Evolutionary conservation across 1,140 invertebrate genomes (phyloP).

Genomic region (Sitophilus oryzae): DNA sequence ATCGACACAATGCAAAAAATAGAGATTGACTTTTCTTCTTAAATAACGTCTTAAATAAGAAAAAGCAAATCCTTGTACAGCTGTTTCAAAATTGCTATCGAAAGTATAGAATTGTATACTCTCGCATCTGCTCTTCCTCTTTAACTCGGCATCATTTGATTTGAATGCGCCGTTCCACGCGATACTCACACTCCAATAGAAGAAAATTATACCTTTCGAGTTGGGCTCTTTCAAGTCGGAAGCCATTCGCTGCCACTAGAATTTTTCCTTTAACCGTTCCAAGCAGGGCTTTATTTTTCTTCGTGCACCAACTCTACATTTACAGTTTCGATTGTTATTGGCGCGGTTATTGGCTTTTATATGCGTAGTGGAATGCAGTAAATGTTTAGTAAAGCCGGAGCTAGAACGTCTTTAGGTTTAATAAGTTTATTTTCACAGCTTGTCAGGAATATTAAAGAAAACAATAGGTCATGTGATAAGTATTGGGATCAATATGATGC

Average conservation of each 20-base stretch:
- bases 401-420: too few relatives aligned
- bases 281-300: slow-evolving; percentile 15
- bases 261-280: slow-evolving; percentile 11
- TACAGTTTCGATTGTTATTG: slow-evolving; percentile 6
- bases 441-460: too few relatives aligned
- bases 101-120: too few relatives aligned
- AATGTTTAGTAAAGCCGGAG: too few relatives aligned
- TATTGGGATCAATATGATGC: too few relatives aligned
- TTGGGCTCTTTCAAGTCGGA: slow-evolving; percentile 12
- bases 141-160: slow-evolving; percentile 6
- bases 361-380: too few relatives aligned
- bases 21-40: too few relatives aligned
- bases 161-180: slow-evolving; percentile 11
- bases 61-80: too few relatives aligned
- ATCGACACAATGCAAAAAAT: too few relatives aligned
- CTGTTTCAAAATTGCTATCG: too few relatives aligned
- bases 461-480: too few relatives aligned
- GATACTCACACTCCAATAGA: slow-evolving; percentile 7
- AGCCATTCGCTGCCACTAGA: slow-evolving; percentile 6
- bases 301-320: slow-evolving; percentile 11
- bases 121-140: slow-evolving; percentile 9
- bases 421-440: too few relatives aligned
- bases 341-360: slow-evolving; percentile 10
- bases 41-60: background rate
- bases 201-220: slow-evolving; percentile 10